A percentile compares a stretch with the other conserved stretches of the same genome.
These are phyloP conservation scores for Glareola pratincola DNA, from an alignment of 2,113 vertebrate genomes.

Conservation along the genomic window DNA sequence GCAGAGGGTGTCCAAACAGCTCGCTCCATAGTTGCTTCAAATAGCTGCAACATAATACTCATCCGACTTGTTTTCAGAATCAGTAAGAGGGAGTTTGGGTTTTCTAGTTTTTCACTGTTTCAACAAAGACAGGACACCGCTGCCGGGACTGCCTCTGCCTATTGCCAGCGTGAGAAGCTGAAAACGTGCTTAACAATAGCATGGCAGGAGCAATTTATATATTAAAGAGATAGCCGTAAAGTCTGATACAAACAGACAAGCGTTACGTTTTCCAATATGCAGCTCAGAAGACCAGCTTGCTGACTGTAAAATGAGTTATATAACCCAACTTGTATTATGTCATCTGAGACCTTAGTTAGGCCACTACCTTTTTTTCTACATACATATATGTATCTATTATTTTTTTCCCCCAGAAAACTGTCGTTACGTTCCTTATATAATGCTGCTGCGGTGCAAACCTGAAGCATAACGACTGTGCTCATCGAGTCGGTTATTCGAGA, in stretches of 20 bases:
- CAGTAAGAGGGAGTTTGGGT: not conserved
- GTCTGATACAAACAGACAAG: conserved; percentile 62
- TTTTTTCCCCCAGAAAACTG: not conserved
- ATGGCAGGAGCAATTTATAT: conserved; percentile 6
- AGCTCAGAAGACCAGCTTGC: conserved; percentile 33
- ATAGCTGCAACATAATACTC: not conserved
- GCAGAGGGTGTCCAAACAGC: not conserved
- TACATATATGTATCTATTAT: not conserved
- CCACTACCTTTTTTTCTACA: not conserved
- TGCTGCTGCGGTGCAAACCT: not conserved
- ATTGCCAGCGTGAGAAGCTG: not conserved
- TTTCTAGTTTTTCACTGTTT: conserved; percentile 23
- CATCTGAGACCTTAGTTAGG: conserved; percentile 1
- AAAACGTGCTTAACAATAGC: not conserved
- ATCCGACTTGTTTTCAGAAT: not conserved
- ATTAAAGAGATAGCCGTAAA: conserved; percentile 56
- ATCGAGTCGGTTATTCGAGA: too few relatives aligned
- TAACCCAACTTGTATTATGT: conserved; percentile 19
- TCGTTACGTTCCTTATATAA: not conserved
- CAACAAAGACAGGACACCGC: not conserved
- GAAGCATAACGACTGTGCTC: not conserved
- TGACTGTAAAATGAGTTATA: conserved; percentile 35
- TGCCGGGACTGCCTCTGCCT: not conserved
- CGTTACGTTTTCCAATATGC: not conserved
- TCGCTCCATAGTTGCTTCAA: not conserved